Evolutionary conservation across 2,797 vertebrate genomes (phyloP).

Genomic region (Channallabes apus): DNA sequence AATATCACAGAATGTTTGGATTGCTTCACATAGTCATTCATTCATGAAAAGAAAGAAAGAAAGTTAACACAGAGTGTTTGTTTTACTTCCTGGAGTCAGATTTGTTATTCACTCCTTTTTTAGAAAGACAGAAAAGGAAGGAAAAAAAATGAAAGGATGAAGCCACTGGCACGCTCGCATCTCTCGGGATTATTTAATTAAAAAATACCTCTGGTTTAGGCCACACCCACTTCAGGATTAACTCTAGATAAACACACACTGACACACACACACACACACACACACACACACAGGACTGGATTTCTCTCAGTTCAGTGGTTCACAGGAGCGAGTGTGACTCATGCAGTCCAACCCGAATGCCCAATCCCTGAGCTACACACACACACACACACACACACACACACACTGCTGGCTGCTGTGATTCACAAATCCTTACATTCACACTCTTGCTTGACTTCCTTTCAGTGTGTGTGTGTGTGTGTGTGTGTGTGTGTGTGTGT

Average conservation of each 20-base stretch:
- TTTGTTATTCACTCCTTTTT: too few species aligned
- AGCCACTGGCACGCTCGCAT: too few species aligned
- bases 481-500: not conserved
- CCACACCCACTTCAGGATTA: not conserved
- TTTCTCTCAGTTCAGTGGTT: not conserved
- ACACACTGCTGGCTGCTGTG: not conserved
- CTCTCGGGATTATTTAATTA: not conserved
- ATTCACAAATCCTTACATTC: not conserved
- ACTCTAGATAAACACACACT: not conserved
- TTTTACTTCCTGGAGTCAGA: too few species aligned
- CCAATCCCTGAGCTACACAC: not conserved
- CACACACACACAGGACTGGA: not conserved
- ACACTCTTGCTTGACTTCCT: not conserved
- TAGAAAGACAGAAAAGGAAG: not conserved
- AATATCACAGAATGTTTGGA: too few species aligned
- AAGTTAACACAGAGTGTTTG: not conserved
- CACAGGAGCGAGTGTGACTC: not conserved
- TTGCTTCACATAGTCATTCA: not conserved
- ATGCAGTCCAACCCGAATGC: not conserved
- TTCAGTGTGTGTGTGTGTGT: not conserved
- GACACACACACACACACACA: not conserved
- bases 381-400: not conserved
- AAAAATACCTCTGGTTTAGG: not conserved
- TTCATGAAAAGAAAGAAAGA: not conserved
- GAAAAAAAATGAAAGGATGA: not conserved